Percentiles rank a stretch among this genome's conserved stretches.
Conservation (phyloP, 2,797 vertebrate genomes). For the Myotis planiceps region DNA sequence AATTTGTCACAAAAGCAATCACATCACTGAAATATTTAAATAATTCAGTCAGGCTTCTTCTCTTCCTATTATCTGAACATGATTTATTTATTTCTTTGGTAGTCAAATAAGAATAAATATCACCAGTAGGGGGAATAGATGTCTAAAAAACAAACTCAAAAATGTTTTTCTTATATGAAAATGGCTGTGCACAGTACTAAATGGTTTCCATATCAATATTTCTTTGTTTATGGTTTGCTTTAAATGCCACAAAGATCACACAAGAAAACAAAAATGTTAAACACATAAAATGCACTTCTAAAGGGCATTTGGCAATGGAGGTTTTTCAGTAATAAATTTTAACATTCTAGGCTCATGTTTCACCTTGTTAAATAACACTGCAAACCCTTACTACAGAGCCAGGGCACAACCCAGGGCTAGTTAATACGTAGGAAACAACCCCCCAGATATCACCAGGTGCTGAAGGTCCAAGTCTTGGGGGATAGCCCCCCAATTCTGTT, state of each 20-base stretch:
- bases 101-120: slow-evolving; percentile 87
- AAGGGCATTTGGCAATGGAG: slow-evolving; percentile 43
- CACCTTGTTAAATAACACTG: slow-evolving; percentile 10
- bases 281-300: slow-evolving; percentile 60
- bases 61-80: slow-evolving; percentile 51
- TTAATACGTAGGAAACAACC: background rate
- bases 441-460: slow-evolving; percentile 29
- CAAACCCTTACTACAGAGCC: background rate
- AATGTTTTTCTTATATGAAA: slow-evolving; percentile 82
- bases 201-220: slow-evolving; percentile 78
- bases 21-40: slow-evolving; percentile 44
- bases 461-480: slow-evolving; percentile 32
- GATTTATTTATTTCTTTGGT: slow-evolving; percentile 28
- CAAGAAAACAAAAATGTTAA: slow-evolving; percentile 70
- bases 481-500: slow-evolving; percentile 28
- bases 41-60: background rate
- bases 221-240: slow-evolving; percentile 74
- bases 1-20: slow-evolving; percentile 21
- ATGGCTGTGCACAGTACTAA: slow-evolving; percentile 76
- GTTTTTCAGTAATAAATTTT: slow-evolving; percentile 43
- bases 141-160: slow-evolving; percentile 87
- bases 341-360: slow-evolving; percentile 16
- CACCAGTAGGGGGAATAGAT: slow-evolving; percentile 90
- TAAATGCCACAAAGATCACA: slow-evolving; percentile 64
- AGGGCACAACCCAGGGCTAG: background rate